These are phyloP conservation scores for Erpobdella octoculata DNA, from an alignment of 2,888 invertebrate species.

Conservation along the genomic window DNA sequence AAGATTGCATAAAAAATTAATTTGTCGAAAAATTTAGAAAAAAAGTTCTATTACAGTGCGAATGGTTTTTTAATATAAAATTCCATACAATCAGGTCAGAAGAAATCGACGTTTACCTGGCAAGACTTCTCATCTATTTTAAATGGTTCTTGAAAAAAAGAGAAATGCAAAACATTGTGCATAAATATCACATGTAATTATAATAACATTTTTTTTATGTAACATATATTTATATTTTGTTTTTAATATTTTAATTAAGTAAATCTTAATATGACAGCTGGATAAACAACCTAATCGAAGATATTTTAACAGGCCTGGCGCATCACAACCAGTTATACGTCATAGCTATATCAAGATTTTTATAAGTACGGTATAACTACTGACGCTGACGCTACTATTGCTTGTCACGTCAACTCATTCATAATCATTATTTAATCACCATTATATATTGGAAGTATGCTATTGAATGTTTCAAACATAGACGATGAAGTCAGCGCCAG, in stretches of 20 bases:
- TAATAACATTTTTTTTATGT: neutral
- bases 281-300: neutral
- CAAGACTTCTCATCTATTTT: conserved; percentile 11
- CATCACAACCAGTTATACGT: too few relatives aligned
- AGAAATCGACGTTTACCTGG: conserved; percentile 12
- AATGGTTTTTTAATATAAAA: neutral
- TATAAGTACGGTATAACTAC: too few relatives aligned
- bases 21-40: too few relatives aligned
- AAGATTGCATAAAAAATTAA: neutral
- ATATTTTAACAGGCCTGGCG: too few relatives aligned
- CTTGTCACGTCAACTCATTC: too few relatives aligned
- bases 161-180: neutral
- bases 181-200: conserved; percentile 9
- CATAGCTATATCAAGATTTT: too few relatives aligned
- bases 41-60: neutral
- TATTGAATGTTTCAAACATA: too few relatives aligned
- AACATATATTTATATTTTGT: neutral
- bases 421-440: too few relatives aligned
- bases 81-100: neutral
- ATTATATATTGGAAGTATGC: too few relatives aligned
- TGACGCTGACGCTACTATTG: too few relatives aligned
- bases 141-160: conserved; percentile 4
- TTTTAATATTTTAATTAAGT: neutral
- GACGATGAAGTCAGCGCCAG: too few relatives aligned
- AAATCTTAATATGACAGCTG: neutral